phyloP scores from a whole-genome alignment of 2,113 vertebrate species.

The Barbus barbus region DNA sequence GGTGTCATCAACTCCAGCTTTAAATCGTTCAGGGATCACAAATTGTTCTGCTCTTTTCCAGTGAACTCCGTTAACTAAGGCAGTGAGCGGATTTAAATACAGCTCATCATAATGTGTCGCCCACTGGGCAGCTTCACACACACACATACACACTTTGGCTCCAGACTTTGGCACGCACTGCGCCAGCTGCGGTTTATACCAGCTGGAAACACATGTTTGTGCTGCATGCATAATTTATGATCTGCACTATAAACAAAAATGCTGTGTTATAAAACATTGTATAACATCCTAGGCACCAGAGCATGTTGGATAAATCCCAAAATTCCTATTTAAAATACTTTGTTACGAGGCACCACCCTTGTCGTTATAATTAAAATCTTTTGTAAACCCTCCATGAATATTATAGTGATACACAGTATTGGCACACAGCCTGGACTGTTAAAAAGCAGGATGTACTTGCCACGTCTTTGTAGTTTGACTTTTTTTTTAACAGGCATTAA shows the following conservation, averaged over 20 bases:
- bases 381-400: not conserved
- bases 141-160: not conserved
- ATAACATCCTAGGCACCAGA: not conserved
- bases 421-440: not conserved
- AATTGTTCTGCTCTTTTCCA: not conserved
- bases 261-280: slow-evolving; percentile 1
- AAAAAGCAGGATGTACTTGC: not conserved
- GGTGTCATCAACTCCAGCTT: not conserved
- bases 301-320: not conserved
- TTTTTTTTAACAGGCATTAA: not conserved
- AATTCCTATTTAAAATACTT: not conserved
- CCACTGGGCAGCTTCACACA: slow-evolving; percentile 7
- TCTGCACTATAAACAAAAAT: slow-evolving; percentile 26
- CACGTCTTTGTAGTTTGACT: not conserved
- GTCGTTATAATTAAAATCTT: slow-evolving; percentile 1
- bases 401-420: not conserved
- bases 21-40: not conserved
- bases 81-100: slow-evolving; percentile 28
- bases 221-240: slow-evolving; percentile 26
- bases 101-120: not conserved
- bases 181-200: slow-evolving; percentile 20
- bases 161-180: slow-evolving; percentile 9
- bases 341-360: not conserved
- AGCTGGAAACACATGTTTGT: slow-evolving; percentile 19
- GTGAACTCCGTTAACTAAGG: no score